Evolutionary conservation across 2,113 vertebrate genomes (phyloP).

Genomic region (Odobenus rosmarus): DNA sequence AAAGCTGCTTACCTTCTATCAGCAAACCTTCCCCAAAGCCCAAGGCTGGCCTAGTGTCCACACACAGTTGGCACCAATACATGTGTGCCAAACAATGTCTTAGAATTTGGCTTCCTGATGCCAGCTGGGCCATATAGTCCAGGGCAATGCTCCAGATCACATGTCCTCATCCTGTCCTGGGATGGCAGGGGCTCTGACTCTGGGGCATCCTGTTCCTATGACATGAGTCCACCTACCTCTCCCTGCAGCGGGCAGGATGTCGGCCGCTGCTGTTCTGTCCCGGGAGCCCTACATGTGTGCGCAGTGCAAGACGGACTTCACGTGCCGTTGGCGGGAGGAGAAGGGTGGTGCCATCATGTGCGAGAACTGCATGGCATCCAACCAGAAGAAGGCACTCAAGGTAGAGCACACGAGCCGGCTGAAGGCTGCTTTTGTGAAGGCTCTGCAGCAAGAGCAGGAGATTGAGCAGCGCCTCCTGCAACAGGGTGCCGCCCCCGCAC

Average conservation of each 20-base stretch:
- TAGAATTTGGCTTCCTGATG: not conserved
- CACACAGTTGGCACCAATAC: not conserved
- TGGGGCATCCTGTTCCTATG: not conserved
- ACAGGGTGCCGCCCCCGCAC: slow-evolving; percentile 87
- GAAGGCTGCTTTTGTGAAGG: slow-evolving; percentile 98
- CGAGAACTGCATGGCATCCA: slow-evolving; percentile 97
- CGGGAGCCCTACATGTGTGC: slow-evolving; percentile 95
- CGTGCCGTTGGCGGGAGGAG: slow-evolving; percentile 98
- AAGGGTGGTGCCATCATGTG: slow-evolving; percentile 95
- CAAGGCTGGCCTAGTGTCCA: not conserved
- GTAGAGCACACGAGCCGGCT: slow-evolving; percentile 97
- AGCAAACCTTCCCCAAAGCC: not conserved
- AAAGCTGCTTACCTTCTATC: not conserved
- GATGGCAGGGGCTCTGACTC: not conserved
- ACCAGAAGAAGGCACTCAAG: slow-evolving; percentile 97
- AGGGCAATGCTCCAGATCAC: not conserved
- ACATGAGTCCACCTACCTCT: fast-evolving
- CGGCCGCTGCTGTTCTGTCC: slow-evolving; percentile 78
- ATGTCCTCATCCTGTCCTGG: not conserved
- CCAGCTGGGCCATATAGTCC: not conserved
- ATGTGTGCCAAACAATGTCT: not conserved
- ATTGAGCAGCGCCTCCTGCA: slow-evolving; percentile 97
- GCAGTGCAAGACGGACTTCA: slow-evolving; percentile 99
- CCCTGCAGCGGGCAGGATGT: slow-evolving; percentile 87
- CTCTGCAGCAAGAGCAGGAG: slow-evolving; percentile 98